Evolutionary conservation across 35 echinoderm and acorn worm genomes (phyloP), one percentile per base, ranked within the genome.

Genomic region (Diadema setosum): DNA sequence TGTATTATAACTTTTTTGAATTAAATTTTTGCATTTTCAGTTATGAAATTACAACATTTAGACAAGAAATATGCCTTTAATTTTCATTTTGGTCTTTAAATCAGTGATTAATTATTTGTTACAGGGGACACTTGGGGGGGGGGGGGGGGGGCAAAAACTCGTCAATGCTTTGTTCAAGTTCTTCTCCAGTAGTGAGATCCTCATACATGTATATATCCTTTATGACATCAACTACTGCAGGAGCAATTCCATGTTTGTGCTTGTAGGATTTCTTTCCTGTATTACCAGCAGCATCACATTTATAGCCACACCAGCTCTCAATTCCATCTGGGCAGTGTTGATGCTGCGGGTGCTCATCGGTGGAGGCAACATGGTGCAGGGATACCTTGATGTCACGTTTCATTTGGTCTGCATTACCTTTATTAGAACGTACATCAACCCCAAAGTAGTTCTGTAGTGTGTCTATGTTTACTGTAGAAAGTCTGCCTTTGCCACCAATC

Each of bases 391-490:
- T 85, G 32, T 65, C 78, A 18, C 49, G n/a, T 42, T 56, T 45
- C 89, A 91, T 91, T 18, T 31, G 56, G 11, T 91, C 65, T 64
- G 40, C 29, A 85, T 75, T 74, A 9, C 82, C 89, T 36, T 85
- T 85, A 36, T 91, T 91, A 4, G 59, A 69, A 17, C 89, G 27
- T 32, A 85, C 65, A 32, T 81, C 82, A n/a, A 91, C 85, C 9
- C 89, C 82, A 85, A 50, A 91, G 35, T 91, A 84, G 61, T 91
- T 91, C 50, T 91, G 89, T 2, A 85, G 48, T 0, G 65, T 75
- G 83, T 91, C 81, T 70, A 91, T 86, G 26, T 31, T 80, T 75
- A 39, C 41, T 34, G 84, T 76, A 6, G 89, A 70, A 25, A 91
- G 20, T 75, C 82, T 33, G 16, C 89, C 83, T 80, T 85, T 91